Base-by-base conservation (phyloP, 2,797 vertebrate genomes). In the Heliangelus exortis region DNA sequence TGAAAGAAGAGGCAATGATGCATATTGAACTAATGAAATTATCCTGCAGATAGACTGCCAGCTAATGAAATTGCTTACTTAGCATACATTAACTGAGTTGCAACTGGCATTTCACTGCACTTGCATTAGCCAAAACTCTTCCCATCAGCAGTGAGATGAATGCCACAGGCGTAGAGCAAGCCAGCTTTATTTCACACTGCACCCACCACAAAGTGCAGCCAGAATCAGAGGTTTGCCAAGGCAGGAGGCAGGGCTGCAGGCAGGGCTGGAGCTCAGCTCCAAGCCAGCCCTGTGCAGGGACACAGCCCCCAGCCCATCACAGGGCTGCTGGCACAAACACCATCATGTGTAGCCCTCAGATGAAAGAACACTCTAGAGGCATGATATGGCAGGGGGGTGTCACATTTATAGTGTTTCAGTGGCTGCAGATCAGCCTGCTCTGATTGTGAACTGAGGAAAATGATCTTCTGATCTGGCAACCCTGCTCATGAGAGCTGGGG, bases 1-100 rank as follows among this genome's bases (percentile, higher is more conserved):
- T 41, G 39, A 92, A 94, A 94, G 62, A 50, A 92, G 39, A 71
- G 62, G 41, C 33, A 88, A 87, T 36, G 58, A 68, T 81, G 63
- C 61, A 77, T 51, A 69, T 66, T 71, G 69, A 50, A 66, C 76
- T 95, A 94, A 91, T 61, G 51, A 82, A 92, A 94, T 92, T 67
- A 91, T 68, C 82, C 81, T 80, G 57, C 59, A 84, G 59, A 82
- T 69, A 71, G 87, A 76, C 72, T 86, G 33, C 78, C 53, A 82
- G 81, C 65, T 95, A 91, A 95, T 91, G 93, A 94, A 96, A 94
- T 88, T 71, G 58, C 63, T 87, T 90, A 45, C 61, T 95, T 92
- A 71, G 69, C 90, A 95, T 88, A 62, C 33, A 80, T 92, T 91
- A 79, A 43, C 67, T 63, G 72, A 91, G 76, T 75, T 73, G 84